A percentile compares a stretch with the other conserved stretches of the same genome.
Evolutionary conservation across 2,888 invertebrate species (phyloP).

Genomic region (Ferrisia virgata): DNA sequence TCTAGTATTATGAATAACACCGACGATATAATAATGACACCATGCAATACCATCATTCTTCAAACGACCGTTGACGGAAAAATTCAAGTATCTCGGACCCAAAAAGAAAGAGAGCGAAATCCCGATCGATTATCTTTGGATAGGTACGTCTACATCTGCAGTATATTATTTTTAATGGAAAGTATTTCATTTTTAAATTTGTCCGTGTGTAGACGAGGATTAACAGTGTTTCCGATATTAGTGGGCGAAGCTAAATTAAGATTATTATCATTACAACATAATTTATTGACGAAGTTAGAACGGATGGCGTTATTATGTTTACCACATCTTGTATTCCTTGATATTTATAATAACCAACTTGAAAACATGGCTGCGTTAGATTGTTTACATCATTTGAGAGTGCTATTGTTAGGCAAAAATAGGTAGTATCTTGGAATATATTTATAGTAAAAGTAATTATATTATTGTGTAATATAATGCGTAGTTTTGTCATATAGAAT

Average conservation of each 20-base stretch:
- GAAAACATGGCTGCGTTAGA: conserved; percentile 79
- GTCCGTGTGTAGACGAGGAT: conserved; percentile 61
- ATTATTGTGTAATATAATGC: neutral
- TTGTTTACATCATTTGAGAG: conserved; percentile 73
- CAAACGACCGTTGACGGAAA: conserved; percentile 65
- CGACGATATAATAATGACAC: conserved; percentile 40
- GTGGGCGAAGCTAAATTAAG: conserved; percentile 77
- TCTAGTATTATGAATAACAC: conserved; percentile 9
- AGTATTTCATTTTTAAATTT: neutral
- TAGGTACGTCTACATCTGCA: conserved; percentile 55
- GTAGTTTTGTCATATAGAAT: conserved; percentile 59
- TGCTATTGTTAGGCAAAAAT: conserved; percentile 88
- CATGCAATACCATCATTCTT: conserved; percentile 51
- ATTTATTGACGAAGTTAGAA: conserved; percentile 74
- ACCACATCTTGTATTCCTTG: conserved; percentile 81
- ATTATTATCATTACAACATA: conserved; percentile 86
- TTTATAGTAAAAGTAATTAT: neutral
- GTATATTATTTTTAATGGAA: neutral
- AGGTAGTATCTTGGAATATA: conserved; percentile 57
- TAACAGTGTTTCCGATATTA: conserved; percentile 78
- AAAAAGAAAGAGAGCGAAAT: conserved; percentile 75
- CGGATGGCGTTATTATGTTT: conserved; percentile 59
- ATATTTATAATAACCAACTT: conserved; percentile 91
- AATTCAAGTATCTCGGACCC: conserved; percentile 67
- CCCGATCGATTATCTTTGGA: conserved; percentile 88